Percentiles rank a stretch among this genome's conserved stretches.
These are phyloP conservation scores for Drosophila meridiana DNA, from an alignment of 2,888 invertebrate species.

Conservation along the genomic window DNA sequence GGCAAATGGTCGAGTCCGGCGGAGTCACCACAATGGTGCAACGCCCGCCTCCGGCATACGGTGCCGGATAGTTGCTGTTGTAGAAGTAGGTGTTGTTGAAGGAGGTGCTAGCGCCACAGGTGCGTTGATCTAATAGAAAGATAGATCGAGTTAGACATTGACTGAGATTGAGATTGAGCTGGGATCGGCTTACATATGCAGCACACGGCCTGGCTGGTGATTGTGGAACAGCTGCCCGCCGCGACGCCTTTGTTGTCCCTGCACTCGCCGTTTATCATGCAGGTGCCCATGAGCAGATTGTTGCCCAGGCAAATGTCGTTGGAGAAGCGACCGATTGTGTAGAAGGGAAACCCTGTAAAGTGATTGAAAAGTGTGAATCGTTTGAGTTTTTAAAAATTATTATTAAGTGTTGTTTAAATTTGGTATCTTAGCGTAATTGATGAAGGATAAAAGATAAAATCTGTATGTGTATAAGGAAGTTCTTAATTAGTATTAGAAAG, in stretches of 20 bases:
- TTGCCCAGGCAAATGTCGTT: conserved; percentile 89
- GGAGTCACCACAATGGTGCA: conserved; percentile 91
- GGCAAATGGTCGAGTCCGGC: conserved; percentile 86
- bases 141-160: neutral
- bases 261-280: conserved; percentile 92
- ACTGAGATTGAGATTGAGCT: rapidly evolving
- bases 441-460: too few species aligned
- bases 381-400: too few species aligned
- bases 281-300: conserved; percentile 90
- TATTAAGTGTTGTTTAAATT: too few species aligned
- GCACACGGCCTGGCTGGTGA: conserved; percentile 90
- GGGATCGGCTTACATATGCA: conserved; percentile 89
- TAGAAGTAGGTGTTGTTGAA: conserved; percentile 94
- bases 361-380: too few species aligned
- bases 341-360: conserved; percentile 88
- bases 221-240: conserved; percentile 90
- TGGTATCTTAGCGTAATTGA: too few species aligned
- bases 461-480: too few species aligned
- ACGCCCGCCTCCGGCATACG: conserved; percentile 88
- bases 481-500: neutral
- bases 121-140: conserved; percentile 87
- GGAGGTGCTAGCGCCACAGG: conserved; percentile 90
- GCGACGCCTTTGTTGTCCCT: conserved; percentile 89
- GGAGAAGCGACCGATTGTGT: conserved; percentile 91
- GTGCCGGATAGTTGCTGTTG: conserved; percentile 91